Base-by-base conservation (phyloP, 1,140 invertebrate species). In the Physella acuta region DNA sequence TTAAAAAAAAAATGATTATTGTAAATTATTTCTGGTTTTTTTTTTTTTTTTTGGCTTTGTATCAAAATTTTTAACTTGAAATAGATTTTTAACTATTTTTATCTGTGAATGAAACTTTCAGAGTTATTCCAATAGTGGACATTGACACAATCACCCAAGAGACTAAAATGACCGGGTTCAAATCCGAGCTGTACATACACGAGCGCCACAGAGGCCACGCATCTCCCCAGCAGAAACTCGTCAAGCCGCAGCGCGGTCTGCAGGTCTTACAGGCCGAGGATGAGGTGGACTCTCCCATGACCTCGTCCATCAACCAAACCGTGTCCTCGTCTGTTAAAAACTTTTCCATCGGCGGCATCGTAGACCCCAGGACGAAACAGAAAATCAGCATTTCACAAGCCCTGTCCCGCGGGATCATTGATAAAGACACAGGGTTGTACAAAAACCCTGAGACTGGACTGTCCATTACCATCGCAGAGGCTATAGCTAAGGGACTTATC, bases 361-460 rank as follows among this genome's bases (percentile, higher is more conserved):
- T 90, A 16, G 94, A 98, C 86, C 91, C 92, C 20, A 88, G 92
- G 78, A 89, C 89, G 71, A 92, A 92, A 68, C 90, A 94, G 75
- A 84, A 89, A 4, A 75, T 98, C 0, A 92, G 88, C 26, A 91
- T 97, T 3, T 90, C 90, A 34, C 91, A 97, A 85, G 95, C 95
- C 0, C 87, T 98, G 5, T 87, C 91, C 58, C 88, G 92, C 73
- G 93, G 93, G 53, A 88, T 98, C 56, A 82, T 98, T 68, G 93
- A 97, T 87, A 87, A 89, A 8, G 70, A 75, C 17, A 90, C 90
- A 72, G 92, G 93, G 3, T 77, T 75, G 0, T 86, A 84, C 53
- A 87, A 65, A 58, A 92, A 96, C 87, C 91, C 92, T 11, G 88
- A 92, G 78, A 89, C 90, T 68, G 93, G 93, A 59, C 89, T 93